Percentiles rank a stretch among this genome's conserved stretches.
phyloP scores from a whole-genome alignment of 2,888 invertebrate genomes.

The Heliconius ismenius region DNA sequence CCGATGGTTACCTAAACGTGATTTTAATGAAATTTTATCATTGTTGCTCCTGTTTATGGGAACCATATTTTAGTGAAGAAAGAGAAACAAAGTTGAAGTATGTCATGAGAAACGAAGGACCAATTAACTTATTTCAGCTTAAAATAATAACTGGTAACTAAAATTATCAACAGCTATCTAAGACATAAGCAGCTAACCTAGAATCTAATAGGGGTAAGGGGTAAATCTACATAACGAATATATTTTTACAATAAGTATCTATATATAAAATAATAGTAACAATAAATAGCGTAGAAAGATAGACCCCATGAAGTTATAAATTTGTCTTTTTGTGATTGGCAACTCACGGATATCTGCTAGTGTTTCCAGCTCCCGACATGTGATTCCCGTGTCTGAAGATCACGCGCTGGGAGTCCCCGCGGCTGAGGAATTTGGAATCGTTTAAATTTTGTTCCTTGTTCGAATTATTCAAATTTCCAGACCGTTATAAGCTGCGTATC shows the following conservation, averaged over 20 bases:
- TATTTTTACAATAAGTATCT: slow-evolving; percentile 9
- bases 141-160: not conserved
- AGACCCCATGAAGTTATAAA: slow-evolving; percentile 43
- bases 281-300: slow-evolving; percentile 36
- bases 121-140: not conserved
- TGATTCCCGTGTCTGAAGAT: slow-evolving; percentile 88
- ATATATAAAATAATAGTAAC: slow-evolving; percentile 24
- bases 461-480: slow-evolving; percentile 32
- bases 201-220: slow-evolving; percentile 23
- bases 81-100: not conserved
- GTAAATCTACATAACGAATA: slow-evolving; percentile 21
- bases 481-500: slow-evolving; percentile 19
- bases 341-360: slow-evolving; percentile 87
- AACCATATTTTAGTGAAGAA: slow-evolving; percentile 2
- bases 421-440: slow-evolving; percentile 77
- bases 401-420: slow-evolving; percentile 87
- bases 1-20: slow-evolving; percentile 37
- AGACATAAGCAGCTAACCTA: slow-evolving; percentile 32
- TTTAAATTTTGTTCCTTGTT: slow-evolving; percentile 45
- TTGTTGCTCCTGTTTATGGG: not conserved
- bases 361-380: slow-evolving; percentile 84
- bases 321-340: slow-evolving; percentile 43
- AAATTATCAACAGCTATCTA: slow-evolving; percentile 25
- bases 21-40: slow-evolving; percentile 1
- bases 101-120: not conserved